phyloP scores from a whole-genome alignment of 2,113 vertebrate genomes.

The Sinocyclocheilus anophthalmus region DNA sequence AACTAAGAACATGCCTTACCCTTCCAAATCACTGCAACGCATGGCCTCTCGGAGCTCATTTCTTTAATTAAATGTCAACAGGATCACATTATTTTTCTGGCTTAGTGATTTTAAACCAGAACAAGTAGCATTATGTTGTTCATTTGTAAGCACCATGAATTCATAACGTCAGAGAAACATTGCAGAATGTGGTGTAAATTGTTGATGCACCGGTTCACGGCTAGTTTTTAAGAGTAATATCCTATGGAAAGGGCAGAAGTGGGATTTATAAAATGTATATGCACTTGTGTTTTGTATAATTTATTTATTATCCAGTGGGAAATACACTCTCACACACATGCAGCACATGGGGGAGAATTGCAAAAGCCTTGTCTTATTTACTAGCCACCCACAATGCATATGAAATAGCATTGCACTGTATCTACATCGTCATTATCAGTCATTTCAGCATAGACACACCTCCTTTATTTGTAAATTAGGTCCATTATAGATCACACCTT shows the following conservation, averaged over 20 bases:
- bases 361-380: not conserved
- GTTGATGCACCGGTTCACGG: not conserved
- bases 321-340: not conserved
- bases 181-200: not conserved
- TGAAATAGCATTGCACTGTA: not conserved
- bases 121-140: not conserved
- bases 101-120: slow-evolving; percentile 13
- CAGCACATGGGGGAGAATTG: too few relatives aligned
- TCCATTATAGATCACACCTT: not conserved
- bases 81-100: not conserved
- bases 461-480: not conserved
- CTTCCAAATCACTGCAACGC: not conserved
- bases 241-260: not conserved
- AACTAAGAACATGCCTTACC: not conserved
- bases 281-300: not conserved
- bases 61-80: slow-evolving; percentile 21
- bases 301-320: not conserved
- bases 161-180: not conserved
- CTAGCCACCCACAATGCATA: not conserved
- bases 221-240: slow-evolving; percentile 5
- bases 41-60: not conserved
- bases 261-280: slow-evolving; percentile 1
- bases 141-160: not conserved
- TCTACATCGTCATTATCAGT: not conserved
- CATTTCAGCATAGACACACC: slow-evolving; percentile 1